phyloP scores from a whole-genome alignment of 2,113 vertebrate genomes.

The Lipophrys pholis region DNA sequence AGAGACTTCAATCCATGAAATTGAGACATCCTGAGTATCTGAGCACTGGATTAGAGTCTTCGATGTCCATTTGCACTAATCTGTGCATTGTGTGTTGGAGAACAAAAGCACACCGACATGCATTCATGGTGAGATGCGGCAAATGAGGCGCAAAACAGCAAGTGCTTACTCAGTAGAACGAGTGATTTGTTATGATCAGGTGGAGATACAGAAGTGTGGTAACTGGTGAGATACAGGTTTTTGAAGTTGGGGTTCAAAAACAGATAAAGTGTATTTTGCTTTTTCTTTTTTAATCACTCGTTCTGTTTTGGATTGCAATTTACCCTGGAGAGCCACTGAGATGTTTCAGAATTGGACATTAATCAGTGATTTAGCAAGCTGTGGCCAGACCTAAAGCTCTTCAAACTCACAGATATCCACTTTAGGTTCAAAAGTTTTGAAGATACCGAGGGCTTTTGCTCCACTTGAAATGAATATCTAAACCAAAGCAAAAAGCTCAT shows the following conservation, averaged over 20 bases:
- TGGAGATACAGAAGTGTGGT: neutral
- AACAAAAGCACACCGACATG: slow-evolving; percentile 10
- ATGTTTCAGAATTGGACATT: slow-evolving; percentile 21
- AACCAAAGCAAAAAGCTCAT: neutral
- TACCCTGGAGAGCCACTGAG: neutral
- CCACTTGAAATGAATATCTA: neutral
- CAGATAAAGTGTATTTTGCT: neutral
- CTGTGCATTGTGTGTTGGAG: slow-evolving; percentile 21
- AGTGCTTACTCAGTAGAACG: slow-evolving; percentile 1
- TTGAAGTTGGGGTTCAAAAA: neutral
- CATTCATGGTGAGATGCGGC: neutral
- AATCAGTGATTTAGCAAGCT: slow-evolving; percentile 17
- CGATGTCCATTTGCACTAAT: slow-evolving; percentile 6
- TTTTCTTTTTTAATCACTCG: slow-evolving; percentile 4
- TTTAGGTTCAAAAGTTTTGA: neutral
- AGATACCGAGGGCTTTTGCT: neutral
- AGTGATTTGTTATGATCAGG: slow-evolving; percentile 8
- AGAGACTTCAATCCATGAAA: slow-evolving; percentile 34
- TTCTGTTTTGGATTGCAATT: slow-evolving; percentile 10
- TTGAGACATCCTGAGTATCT: slow-evolving; percentile 24
- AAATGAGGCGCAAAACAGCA: neutral
- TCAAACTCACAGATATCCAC: neutral
- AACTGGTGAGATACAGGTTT: neutral
- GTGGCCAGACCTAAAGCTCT: neutral
- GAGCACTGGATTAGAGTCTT: slow-evolving; percentile 18